Evolutionary conservation across 2,888 invertebrate species (phyloP), one percentile per base, ranked within the genome.

Genomic region (Cheilosia urbana): DNA sequence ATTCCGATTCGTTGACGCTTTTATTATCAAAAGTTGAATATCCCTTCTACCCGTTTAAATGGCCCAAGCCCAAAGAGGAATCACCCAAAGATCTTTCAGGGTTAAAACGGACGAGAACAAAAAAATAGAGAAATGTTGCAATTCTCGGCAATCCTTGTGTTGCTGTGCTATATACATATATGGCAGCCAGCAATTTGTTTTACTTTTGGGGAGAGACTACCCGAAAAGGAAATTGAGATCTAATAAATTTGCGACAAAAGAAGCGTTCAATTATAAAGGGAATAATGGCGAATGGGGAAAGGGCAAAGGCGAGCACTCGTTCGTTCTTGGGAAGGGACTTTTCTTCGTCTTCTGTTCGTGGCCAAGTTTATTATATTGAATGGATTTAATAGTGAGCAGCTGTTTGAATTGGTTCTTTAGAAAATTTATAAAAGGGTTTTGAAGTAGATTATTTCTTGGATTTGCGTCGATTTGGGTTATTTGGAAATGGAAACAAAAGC

Each of bases 261-360:
- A 80, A 85, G 80, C 84, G 80, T 85, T 85, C 80, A 76, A 80
- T 76, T 85, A 84, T 80, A 85, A 76, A 45, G 65, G 60, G 76
- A 65, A 76, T 76, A 80, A 85, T 76, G 42, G 58, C 19, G 30
- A 37, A 9, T 27, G n/a, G 4, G 11, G n/a, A 51, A 53, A 55
- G 17, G n/a, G 37, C 51, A 57, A 27, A 1, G 27, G 27, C 19
- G 27, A 24, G 21, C 53, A 40, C n/a, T 75, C 30, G 51, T 49
- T 82, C 11, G 21, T 65, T 60, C 55, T 19, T 9, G 24, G 24
- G 24, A 24, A 24, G 6, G 45, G 37, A 55, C 37, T 51, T 62
- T 62, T 62, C 68, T 57, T 51, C 60, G 4, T 60, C 17, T 68
- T 73, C 42, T 19, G 51, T 24, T 34, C 75, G 51, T 73, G 78